These are phyloP conservation scores for Caenorhabditis sinica DNA, from an alignment of 2,888 invertebrate genomes.

Conservation along the genomic window DNA sequence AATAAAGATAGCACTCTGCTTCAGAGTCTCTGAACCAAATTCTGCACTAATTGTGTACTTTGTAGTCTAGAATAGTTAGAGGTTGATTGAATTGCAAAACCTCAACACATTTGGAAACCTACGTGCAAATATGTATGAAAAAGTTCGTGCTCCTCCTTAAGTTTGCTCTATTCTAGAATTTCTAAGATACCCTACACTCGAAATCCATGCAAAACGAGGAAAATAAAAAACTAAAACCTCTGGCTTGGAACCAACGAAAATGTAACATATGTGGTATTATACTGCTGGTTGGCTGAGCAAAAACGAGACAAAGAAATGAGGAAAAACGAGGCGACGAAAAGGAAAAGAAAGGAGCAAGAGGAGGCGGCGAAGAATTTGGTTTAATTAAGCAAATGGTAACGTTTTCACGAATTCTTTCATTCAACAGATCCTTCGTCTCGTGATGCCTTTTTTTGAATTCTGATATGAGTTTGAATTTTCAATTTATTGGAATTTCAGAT, in stretches of 20 bases:
- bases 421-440: conserved; percentile 1
- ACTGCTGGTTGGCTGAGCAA: conserved; percentile 23
- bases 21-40: neutral
- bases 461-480: conserved; percentile 1
- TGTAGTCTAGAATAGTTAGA: neutral
- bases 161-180: too few species aligned
- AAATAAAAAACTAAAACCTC: too few species aligned
- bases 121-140: neutral
- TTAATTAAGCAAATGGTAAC: conserved; percentile 65
- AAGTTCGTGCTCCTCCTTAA: neutral
- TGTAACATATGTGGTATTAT: conserved; percentile 7
- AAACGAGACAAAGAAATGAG: conserved; percentile 15
- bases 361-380: conserved; percentile 53
- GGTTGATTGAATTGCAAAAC: neutral
- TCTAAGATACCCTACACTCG: neutral
- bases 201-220: neutral
- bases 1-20: too few species aligned
- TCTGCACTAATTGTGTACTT: neutral
- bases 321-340: conserved; percentile 30
- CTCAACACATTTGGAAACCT: neutral
- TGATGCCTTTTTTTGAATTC: conserved; percentile 1
- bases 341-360: conserved; percentile 17
- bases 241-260: neutral
- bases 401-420: conserved; percentile 45
- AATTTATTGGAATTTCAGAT: neutral